These are phyloP conservation scores for Drosophila subpulchrella DNA, from an alignment of 1,140 invertebrate species.

Conservation along the genomic window DNA sequence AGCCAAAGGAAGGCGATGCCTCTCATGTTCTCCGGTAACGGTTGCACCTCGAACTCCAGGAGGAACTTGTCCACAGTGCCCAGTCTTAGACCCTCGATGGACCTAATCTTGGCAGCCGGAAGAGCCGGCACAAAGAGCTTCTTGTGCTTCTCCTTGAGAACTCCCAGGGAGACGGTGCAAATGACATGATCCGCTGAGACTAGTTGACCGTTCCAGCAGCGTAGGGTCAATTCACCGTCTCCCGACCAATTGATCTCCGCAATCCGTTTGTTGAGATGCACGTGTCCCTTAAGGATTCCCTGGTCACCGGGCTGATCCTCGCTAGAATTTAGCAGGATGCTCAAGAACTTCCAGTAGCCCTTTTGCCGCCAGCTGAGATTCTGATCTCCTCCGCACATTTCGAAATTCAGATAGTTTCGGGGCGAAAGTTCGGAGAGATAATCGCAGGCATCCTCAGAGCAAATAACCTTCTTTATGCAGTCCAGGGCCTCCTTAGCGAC, in stretches of 20 bases:
- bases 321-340: conserved; percentile 85
- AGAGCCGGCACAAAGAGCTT: conserved; percentile 88
- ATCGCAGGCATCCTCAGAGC: conserved; percentile 86
- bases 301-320: conserved; percentile 31
- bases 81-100: conserved; percentile 88
- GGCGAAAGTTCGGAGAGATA: conserved; percentile 87
- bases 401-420: conserved; percentile 85
- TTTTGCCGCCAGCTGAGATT: conserved; percentile 87
- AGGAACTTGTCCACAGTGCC: conserved; percentile 92
- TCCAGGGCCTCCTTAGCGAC: conserved; percentile 84
- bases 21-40: conserved; percentile 86
- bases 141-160: conserved; percentile 87
- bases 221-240: conserved; percentile 74
- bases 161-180: conserved; percentile 88
- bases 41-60: conserved; percentile 88
- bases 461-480: conserved; percentile 84
- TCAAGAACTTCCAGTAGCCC: conserved; percentile 87
- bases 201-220: conserved; percentile 86
- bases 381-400: conserved; percentile 86
- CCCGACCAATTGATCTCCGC: conserved; percentile 85
- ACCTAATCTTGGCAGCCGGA: conserved; percentile 86
- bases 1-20: conserved; percentile 86
- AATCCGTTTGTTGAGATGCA: conserved; percentile 85
- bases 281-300: conserved; percentile 68
- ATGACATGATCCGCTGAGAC: conserved; percentile 88